Conservation (phyloP, 2,888 invertebrate species). For the Sesia apiformis region DNA sequence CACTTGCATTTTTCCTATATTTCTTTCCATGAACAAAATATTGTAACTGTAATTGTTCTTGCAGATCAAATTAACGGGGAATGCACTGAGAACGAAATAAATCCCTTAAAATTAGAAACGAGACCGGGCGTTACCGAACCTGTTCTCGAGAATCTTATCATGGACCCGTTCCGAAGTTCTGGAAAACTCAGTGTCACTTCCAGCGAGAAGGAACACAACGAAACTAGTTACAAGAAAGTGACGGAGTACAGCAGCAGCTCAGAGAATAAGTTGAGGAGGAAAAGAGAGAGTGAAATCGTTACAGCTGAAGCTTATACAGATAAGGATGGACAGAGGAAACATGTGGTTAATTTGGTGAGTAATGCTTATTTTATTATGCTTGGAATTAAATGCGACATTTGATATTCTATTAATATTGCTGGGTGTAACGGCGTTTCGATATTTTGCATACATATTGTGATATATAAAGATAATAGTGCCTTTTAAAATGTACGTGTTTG, state of each 20-base stretch:
- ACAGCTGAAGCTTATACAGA: constrained; percentile 80
- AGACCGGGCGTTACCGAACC: constrained; percentile 60
- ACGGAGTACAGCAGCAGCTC: constrained; percentile 36
- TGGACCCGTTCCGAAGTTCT: constrained; percentile 47
- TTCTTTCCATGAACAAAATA: too few species aligned
- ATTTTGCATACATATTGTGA: too few species aligned
- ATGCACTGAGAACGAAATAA: constrained; percentile 77
- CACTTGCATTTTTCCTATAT: constrained; percentile 5
- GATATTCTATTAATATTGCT: too few species aligned
- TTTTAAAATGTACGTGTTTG: too few species aligned
- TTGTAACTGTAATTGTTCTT: constrained; percentile 1
- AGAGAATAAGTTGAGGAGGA: constrained; percentile 68
- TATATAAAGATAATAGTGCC: too few species aligned
- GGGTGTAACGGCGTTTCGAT: too few species aligned
- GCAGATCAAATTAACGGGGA: constrained; percentile 78
- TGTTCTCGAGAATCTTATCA: constrained; percentile 64
- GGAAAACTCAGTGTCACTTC: constrained; percentile 52
- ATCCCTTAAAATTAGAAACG: constrained; percentile 76
- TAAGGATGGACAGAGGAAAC: constrained; percentile 80
- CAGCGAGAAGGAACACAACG: constrained; percentile 43
- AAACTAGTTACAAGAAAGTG: constrained; percentile 30
- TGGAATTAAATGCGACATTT: too few species aligned
- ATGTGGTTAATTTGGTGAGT: constrained; percentile 84
- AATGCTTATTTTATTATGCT: background rate
- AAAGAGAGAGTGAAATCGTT: constrained; percentile 81